Evolutionary conservation across 2,888 invertebrate species (phyloP).

Genomic region (Caenorhabditis doughertyi): DNA sequence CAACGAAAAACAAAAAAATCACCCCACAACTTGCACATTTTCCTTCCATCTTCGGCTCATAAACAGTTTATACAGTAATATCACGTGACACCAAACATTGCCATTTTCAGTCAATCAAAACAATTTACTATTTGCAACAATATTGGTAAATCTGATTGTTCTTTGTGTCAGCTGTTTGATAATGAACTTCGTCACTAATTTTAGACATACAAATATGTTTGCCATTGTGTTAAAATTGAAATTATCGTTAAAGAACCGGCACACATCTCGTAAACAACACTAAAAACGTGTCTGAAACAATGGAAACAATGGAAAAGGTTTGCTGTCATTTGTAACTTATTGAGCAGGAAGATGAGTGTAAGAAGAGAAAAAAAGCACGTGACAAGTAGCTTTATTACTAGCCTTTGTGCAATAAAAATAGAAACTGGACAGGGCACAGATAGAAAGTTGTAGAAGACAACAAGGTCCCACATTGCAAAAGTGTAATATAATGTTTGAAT

Average conservation of each 20-base stretch:
- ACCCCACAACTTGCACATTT: slow-evolving; percentile 33
- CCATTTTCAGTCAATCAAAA: slow-evolving; percentile 32
- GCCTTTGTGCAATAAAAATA: not conserved
- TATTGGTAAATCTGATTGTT: slow-evolving; percentile 38
- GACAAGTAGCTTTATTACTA: slow-evolving; percentile 25
- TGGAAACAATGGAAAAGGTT: slow-evolving; percentile 2
- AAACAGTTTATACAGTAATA: slow-evolving; percentile 19
- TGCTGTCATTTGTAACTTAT: slow-evolving; percentile 9
- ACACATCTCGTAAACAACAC: slow-evolving; percentile 40
- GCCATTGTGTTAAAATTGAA: slow-evolving; percentile 30
- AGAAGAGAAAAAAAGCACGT: slow-evolving; percentile 13
- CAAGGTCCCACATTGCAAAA: slow-evolving; percentile 1
- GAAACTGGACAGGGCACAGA: not conserved
- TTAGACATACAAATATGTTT: slow-evolving; percentile 33
- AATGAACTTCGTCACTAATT: slow-evolving; percentile 34
- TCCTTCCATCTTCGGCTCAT: slow-evolving; percentile 34
- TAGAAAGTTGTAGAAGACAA: not conserved
- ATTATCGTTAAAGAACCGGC: slow-evolving; percentile 1
- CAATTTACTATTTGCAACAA: slow-evolving; percentile 32
- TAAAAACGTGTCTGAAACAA: slow-evolving; percentile 47
- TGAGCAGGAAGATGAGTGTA: slow-evolving; percentile 20
- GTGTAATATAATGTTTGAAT: slow-evolving; percentile 56
- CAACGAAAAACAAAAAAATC: slow-evolving; percentile 34
- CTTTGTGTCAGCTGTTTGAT: slow-evolving; percentile 55
- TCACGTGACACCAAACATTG: slow-evolving; percentile 37